phyloP scores from a whole-genome alignment of 2,113 vertebrate genomes.

The Numida meleagris region DNA sequence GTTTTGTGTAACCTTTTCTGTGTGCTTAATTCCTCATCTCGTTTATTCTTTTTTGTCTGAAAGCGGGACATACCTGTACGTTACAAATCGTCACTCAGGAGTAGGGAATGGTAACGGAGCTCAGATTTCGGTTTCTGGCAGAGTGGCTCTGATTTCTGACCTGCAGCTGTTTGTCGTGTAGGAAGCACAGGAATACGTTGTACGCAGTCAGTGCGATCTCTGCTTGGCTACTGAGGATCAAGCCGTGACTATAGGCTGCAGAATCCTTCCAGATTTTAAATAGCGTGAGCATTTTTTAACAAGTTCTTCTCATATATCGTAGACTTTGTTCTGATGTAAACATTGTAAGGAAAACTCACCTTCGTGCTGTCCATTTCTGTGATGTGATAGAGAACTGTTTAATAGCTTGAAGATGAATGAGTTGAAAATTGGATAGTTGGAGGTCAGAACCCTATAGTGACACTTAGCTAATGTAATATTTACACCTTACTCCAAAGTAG shows the following conservation, averaged over 20 bases:
- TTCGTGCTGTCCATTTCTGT: conserved; percentile 52
- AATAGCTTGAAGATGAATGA: conserved; percentile 74
- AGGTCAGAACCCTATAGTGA: conserved; percentile 76
- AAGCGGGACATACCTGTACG: accelerated
- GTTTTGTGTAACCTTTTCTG: background rate
- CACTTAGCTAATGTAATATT: conserved; percentile 82
- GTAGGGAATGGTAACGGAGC: background rate
- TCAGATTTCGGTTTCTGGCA: background rate
- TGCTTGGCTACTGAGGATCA: background rate
- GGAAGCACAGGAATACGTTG: background rate
- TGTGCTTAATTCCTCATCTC: background rate
- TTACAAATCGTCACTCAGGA: background rate
- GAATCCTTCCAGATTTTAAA: background rate
- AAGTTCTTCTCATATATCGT: conserved; percentile 51
- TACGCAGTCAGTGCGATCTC: background rate
- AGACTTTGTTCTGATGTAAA: conserved; percentile 68
- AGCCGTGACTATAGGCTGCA: background rate
- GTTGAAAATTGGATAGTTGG: conserved; percentile 74
- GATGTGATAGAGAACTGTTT: conserved; percentile 61
- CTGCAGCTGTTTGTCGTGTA: background rate
- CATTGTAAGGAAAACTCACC: conserved; percentile 65
- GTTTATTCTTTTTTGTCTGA: background rate
- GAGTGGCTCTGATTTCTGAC: background rate
- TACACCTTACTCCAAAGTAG: conserved; percentile 67
- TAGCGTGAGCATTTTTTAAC: background rate